Evolutionary conservation across 2,113 vertebrate species (phyloP).

Genomic region (Gymnorhina tibicen): DNA sequence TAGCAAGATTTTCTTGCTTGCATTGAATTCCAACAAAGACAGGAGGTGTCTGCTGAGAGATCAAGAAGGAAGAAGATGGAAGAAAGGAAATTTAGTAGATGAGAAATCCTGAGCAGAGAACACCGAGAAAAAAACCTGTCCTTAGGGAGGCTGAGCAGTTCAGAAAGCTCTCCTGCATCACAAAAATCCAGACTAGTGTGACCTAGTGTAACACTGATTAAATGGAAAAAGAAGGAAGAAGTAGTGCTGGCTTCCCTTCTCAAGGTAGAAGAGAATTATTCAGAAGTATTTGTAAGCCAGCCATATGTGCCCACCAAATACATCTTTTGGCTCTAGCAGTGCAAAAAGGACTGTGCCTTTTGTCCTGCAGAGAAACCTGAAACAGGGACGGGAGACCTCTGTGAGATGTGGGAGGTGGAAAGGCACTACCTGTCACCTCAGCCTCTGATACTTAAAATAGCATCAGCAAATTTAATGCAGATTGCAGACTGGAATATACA

Average conservation of each 20-base stretch:
- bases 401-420: neutral
- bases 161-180: neutral
- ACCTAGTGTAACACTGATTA: neutral
- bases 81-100: neutral
- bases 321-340: neutral
- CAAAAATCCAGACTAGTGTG: neutral
- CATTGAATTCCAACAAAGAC: neutral
- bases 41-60: neutral
- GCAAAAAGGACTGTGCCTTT: neutral
- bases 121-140: neutral
- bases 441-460: neutral
- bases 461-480: neutral
- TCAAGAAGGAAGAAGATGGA: neutral
- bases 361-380: neutral
- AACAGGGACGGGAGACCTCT: neutral
- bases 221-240: neutral
- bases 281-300: neutral
- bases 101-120: neutral
- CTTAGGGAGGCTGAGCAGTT: neutral
- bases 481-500: neutral
- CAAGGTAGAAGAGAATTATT: neutral
- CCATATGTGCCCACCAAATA: neutral
- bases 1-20: neutral
- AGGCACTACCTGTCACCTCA: neutral
- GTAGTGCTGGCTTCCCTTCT: neutral